Evolutionary conservation across 2,113 vertebrate species (phyloP).

Genomic region (Ageneiosus marmoratus): DNA sequence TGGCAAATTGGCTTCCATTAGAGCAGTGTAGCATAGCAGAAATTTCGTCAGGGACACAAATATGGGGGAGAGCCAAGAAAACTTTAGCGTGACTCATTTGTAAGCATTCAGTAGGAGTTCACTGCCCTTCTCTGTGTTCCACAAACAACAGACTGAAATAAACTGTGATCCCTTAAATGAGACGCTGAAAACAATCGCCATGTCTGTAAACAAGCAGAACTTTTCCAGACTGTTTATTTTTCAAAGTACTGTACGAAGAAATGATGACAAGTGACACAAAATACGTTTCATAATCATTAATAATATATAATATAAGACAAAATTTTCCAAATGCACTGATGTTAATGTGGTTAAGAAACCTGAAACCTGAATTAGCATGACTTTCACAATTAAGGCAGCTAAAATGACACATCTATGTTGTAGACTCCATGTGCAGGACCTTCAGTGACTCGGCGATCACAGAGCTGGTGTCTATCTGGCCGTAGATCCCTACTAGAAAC

Average conservation of each 20-base stretch:
- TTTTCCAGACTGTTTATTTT: conserved; percentile 36
- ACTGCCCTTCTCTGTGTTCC: conserved; percentile 3
- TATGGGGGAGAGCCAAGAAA: neutral
- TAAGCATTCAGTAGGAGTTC: conserved; percentile 32
- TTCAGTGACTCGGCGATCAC: conserved; percentile 94
- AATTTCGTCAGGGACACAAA: conserved; percentile 63
- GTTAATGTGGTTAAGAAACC: neutral
- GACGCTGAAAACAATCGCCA: neutral
- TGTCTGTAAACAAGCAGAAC: neutral
- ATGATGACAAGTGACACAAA: neutral
- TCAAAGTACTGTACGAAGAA: conserved; percentile 30
- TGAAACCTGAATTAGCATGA: neutral
- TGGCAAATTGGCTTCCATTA: conserved; percentile 70
- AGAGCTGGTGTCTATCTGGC: conserved; percentile 92
- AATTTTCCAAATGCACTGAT: conserved; percentile 4
- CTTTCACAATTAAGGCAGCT: too few species aligned
- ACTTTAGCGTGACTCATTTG: conserved; percentile 29
- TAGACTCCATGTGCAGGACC: conserved; percentile 93
- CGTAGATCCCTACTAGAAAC: conserved; percentile 94
- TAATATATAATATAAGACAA: neutral
- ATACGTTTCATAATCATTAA: neutral
- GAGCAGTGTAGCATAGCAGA: conserved; percentile 60
- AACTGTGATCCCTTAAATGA: neutral
- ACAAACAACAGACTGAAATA: conserved; percentile 28
- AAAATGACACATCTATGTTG: conserved; percentile 70